A percentile compares a stretch with the other conserved stretches of the same genome.
Evolutionary conservation across 92 coral and sea anemone genomes (phyloP).

Genomic region (Actinostola sp.): DNA sequence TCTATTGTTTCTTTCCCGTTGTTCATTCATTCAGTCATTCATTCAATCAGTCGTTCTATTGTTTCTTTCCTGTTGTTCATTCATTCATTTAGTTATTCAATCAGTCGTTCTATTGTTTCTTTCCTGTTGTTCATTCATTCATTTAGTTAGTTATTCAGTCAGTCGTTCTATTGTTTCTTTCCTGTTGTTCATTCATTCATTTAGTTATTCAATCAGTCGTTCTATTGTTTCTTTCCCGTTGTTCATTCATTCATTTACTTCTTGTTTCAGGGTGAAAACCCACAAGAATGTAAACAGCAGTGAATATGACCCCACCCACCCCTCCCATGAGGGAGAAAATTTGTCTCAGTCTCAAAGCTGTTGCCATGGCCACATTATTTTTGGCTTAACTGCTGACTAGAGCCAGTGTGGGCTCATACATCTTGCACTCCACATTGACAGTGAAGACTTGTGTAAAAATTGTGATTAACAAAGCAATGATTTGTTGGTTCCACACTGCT

Average conservation of each 20-base stretch:
- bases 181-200: neutral
- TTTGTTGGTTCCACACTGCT: neutral
- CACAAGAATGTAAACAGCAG: conserved; percentile 85
- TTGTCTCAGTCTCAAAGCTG: neutral
- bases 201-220: neutral
- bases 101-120: neutral
- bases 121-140: neutral
- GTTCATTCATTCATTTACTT: neutral
- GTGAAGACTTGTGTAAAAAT: neutral
- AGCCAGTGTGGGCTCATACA: neutral
- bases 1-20: neutral
- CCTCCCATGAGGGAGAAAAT: neutral
- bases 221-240: no score
- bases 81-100: neutral
- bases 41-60: no score
- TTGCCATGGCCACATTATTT: neutral
- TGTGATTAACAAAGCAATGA: neutral
- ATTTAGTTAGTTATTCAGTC: conserved; percentile 10
- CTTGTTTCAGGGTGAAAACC: conserved; percentile 68
- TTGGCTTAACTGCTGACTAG: conserved; percentile 2
- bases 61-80: neutral
- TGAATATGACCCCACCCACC: conserved; percentile 14
- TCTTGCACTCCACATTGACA: neutral
- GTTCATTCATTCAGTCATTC: neutral
- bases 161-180: no score